phyloP scores from a whole-genome alignment of 1,140 invertebrate genomes.

The Eulimnadia texana region DNA sequence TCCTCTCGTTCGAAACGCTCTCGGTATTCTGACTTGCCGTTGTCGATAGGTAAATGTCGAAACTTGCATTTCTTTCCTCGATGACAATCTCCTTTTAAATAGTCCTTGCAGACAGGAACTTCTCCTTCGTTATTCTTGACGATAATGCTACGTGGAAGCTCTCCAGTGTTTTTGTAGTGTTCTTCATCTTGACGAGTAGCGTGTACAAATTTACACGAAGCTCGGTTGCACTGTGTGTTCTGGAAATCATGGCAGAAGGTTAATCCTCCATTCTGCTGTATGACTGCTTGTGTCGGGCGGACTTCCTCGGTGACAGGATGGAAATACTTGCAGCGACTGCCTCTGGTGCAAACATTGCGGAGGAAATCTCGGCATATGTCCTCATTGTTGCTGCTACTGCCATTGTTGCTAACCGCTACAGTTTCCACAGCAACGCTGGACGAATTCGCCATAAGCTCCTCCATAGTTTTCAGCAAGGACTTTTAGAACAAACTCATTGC shows the following conservation, averaged over 20 bases:
- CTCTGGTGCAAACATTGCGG: conserved; percentile 52
- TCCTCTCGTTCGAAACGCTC: too few species aligned
- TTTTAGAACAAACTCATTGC: too few species aligned
- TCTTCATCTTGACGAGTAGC: conserved; percentile 61
- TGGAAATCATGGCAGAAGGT: conserved; percentile 76
- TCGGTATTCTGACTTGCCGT: too few species aligned
- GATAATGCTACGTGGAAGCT: conserved; percentile 34
- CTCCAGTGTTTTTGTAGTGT: conserved; percentile 49
- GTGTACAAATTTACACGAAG: conserved; percentile 58
- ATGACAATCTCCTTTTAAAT: conserved; percentile 54
- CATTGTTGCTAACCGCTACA: too few species aligned
- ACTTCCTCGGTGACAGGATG: conserved; percentile 38
- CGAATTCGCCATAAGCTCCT: too few species aligned
- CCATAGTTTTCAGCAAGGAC: too few species aligned
- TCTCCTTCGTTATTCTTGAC: conserved; percentile 26
- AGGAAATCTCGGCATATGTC: conserved; percentile 44
- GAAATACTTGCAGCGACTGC: conserved; percentile 58
- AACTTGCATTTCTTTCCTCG: conserved; percentile 38
- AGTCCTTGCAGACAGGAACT: conserved; percentile 59
- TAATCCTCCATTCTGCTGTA: conserved; percentile 24
- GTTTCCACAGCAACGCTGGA: too few species aligned
- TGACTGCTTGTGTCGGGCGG: conserved; percentile 25
- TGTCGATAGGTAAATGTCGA: conserved; percentile 35
- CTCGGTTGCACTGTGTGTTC: conserved; percentile 49
- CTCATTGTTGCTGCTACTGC: too few species aligned